A percentile compares a stretch with the other conserved stretches of the same genome.
Conservation (phyloP, 2,888 invertebrate species). For the Antheraea assamensis region DNA sequence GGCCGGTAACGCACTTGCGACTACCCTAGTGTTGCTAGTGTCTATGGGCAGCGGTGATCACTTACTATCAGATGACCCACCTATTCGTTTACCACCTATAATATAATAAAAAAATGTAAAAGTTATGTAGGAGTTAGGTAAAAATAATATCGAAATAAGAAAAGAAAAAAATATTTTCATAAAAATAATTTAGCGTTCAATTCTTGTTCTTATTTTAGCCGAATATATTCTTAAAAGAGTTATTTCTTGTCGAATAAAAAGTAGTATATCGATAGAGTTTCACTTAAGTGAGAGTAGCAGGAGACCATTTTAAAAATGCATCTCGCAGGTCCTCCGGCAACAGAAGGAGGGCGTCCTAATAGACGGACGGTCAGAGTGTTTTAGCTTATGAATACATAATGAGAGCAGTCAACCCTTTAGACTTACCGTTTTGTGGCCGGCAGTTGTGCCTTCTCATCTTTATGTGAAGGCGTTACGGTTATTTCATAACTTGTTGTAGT, state of each 20-base stretch:
- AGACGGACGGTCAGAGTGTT: conserved; percentile 68
- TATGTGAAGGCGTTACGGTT: conserved; percentile 36
- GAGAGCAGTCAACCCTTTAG: conserved; percentile 64
- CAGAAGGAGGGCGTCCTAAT: conserved; percentile 51
- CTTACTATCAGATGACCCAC: too few species aligned
- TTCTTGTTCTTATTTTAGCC: neutral
- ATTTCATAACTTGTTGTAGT: conserved; percentile 17
- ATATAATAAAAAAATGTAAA: too few species aligned
- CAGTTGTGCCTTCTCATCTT: conserved; percentile 40
- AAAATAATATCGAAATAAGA: too few species aligned
- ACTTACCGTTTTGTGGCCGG: conserved; percentile 41
- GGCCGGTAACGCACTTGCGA: too few species aligned
- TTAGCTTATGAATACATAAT: conserved; percentile 73
- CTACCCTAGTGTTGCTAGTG: too few species aligned
- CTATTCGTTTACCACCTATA: too few species aligned
- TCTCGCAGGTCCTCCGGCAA: conserved; percentile 43
- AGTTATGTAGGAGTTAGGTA: too few species aligned
- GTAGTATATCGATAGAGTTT: neutral
- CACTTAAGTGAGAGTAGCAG: conserved; percentile 16
- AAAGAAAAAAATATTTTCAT: too few species aligned
- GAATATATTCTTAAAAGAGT: neutral
- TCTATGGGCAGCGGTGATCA: too few species aligned
- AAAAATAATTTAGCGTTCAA: neutral
- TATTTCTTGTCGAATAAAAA: neutral
- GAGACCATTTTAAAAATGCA: conserved; percentile 66